phyloP scores from a whole-genome alignment of 2,888 invertebrate species.

The Augiades crinisus region DNA sequence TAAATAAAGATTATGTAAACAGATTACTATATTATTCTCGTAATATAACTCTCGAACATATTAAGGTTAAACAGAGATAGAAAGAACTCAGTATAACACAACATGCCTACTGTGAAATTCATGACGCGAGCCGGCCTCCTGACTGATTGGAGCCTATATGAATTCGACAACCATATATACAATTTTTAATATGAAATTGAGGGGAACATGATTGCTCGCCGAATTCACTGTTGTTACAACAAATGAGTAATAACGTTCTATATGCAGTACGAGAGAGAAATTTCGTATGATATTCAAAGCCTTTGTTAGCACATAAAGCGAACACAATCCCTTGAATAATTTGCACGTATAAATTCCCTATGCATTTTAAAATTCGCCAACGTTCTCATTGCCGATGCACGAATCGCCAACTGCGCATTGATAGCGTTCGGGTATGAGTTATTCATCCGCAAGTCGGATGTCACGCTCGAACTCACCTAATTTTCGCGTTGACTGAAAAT shows the following conservation, averaged over 20 bases:
- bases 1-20: too few relatives aligned
- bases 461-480: slow-evolving; percentile 56
- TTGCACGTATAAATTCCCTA: slow-evolving; percentile 20
- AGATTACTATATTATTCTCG: too few relatives aligned
- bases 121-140: slow-evolving; percentile 59
- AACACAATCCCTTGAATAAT: slow-evolving; percentile 7
- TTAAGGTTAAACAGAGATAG: slow-evolving; percentile 28
- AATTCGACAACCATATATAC: slow-evolving; percentile 44
- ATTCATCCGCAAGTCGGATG: slow-evolving; percentile 34
- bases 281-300: not conserved
- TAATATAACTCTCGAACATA: not conserved
- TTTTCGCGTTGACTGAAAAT: slow-evolving; percentile 74
- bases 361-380: slow-evolving; percentile 19
- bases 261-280: not conserved
- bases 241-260: slow-evolving; percentile 1
- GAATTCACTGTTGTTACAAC: slow-evolving; percentile 10
- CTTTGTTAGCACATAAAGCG: slow-evolving; percentile 1
- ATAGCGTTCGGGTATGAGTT: slow-evolving; percentile 22
- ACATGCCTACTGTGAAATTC: slow-evolving; percentile 62
- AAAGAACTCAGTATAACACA: slow-evolving; percentile 52
- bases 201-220: slow-evolving; percentile 5
- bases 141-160: slow-evolving; percentile 63
- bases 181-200: slow-evolving; percentile 28
- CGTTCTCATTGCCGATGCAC: slow-evolving; percentile 19
- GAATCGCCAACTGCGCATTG: slow-evolving; percentile 19